Evolutionary conservation across 1,140 invertebrate species (phyloP).

Genomic region (Drosophila teissieri): DNA sequence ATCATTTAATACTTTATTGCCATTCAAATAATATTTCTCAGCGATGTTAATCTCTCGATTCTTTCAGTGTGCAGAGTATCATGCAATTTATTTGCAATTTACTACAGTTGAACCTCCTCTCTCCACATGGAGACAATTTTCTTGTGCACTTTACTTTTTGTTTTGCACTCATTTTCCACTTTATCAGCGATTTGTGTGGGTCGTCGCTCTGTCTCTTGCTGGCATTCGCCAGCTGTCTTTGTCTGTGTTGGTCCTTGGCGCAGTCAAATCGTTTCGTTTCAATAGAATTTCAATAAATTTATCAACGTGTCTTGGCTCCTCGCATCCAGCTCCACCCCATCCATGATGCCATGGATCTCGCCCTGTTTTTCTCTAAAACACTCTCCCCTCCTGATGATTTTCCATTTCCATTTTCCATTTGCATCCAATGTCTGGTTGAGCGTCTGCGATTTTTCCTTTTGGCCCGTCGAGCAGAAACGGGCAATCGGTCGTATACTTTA

Average conservation of each 20-base stretch:
- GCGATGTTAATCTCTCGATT: background rate
- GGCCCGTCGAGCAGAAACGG: slow-evolving; percentile 47
- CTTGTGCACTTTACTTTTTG: slow-evolving; percentile 21
- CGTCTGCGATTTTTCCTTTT: slow-evolving; percentile 50
- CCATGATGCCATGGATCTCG: slow-evolving; percentile 24
- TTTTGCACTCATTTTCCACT: slow-evolving; percentile 78
- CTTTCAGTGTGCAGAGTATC: slow-evolving; percentile 10
- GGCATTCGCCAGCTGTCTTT: background rate
- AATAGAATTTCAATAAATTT: slow-evolving; percentile 83
- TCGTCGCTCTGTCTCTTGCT: background rate
- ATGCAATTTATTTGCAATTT: slow-evolving; percentile 65
- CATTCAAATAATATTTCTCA: no score
- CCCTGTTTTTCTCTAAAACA: background rate
- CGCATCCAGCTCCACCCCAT: slow-evolving; percentile 1
- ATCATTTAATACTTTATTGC: no score
- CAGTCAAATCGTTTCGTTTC: slow-evolving; percentile 82
- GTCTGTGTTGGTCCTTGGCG: slow-evolving; percentile 9
- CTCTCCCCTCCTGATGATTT: slow-evolving; percentile 6
- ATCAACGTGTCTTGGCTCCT: slow-evolving; percentile 58
- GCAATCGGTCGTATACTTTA: slow-evolving; percentile 73
- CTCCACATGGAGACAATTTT: slow-evolving; percentile 30
- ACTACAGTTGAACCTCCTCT: slow-evolving; percentile 23
- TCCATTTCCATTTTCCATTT: slow-evolving; percentile 35
- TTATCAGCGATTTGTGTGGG: slow-evolving; percentile 73
- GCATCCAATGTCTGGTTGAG: slow-evolving; percentile 35